Base-by-base conservation (phyloP, 2,797 vertebrate genomes). In the Mionectes olivaceus region DNA sequence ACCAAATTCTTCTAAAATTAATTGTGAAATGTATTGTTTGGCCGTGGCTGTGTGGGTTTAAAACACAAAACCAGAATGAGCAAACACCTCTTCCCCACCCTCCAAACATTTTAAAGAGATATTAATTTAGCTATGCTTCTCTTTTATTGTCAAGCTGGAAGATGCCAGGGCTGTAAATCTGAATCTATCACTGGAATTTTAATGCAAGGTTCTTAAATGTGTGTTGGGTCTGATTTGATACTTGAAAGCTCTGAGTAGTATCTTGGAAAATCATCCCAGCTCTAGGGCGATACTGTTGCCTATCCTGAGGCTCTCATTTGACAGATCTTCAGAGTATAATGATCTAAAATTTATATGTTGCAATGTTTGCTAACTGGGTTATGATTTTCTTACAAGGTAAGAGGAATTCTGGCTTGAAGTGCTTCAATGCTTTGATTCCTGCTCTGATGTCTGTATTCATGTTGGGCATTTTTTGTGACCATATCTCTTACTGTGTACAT, bases 71-170 rank as follows among this genome's bases (percentile, higher is more conserved):
- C 0, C 13, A 39, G 44, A 55, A 14, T 3, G 22, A 52, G 5
- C 12, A 41, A 17, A 10, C 1, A 2, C 1, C 0, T 2, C 5
- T 4, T 1, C 13, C 1, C 14, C 17, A 17, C 10, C 10, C 33
- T 9, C 9, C 11, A 13, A 3, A 13, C 5, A 11, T 64, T 85
- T 70, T 13, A 22, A 75, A 50, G 24, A 55, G 7, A 37, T 37
- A n/a, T 41, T 32, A 74, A 27, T 3, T 10, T 30, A 0, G 15
- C 3, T 39, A 7, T n/a, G 12, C 11, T 52, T 2, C 13, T 67
- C 15, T 39, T 75, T 18, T 49, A 9, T 35, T 77, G 44, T 60
- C 41, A 68, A 8, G 41, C 5, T 71, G 47, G 41, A 80, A 49
- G 37, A 35, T 55, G 9, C 15, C 19, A 37, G 41, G 24, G 30